Percentiles rank a stretch among this genome's conserved stretches.
Evolutionary conservation across 2,888 invertebrate species (phyloP).

Genomic region (Ectemnius lituratus): DNA sequence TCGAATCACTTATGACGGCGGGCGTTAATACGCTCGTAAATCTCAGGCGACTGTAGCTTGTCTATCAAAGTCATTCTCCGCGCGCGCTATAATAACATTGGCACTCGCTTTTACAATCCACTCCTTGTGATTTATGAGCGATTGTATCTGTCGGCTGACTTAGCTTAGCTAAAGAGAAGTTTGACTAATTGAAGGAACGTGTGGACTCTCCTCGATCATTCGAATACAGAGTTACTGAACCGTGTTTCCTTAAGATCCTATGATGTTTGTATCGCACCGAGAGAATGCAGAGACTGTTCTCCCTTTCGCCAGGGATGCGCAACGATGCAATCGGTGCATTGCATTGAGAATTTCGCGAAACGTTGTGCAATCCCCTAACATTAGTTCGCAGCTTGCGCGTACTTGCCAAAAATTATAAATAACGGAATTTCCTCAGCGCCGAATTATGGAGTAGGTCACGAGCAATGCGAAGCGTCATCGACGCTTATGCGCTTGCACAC

Average conservation of each 20-base stretch:
- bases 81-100: neutral
- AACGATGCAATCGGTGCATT: conserved; percentile 34
- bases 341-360: conserved; percentile 46
- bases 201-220: neutral
- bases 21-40: conserved; percentile 10
- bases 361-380: conserved; percentile 70
- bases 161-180: neutral
- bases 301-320: conserved; percentile 21
- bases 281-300: neutral
- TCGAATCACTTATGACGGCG: neutral
- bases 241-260: neutral
- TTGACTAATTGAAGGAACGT: neutral
- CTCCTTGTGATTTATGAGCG: conserved; percentile 4
- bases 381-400: conserved; percentile 63
- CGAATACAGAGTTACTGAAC: neutral
- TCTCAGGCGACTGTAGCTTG: neutral
- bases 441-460: conserved; percentile 66
- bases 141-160: neutral
- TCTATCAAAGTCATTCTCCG: conserved; percentile 2
- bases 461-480: conserved; percentile 56
- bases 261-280: too few species aligned
- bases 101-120: neutral
- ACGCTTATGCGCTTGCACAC: conserved; percentile 21
- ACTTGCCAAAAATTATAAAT: conserved; percentile 77
- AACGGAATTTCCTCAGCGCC: conserved; percentile 69